A percentile compares a stretch with the other conserved stretches of the same genome.
Evolutionary conservation across 2,888 invertebrate genomes (phyloP).

Genomic region (Pharmacophagus antenor): DNA sequence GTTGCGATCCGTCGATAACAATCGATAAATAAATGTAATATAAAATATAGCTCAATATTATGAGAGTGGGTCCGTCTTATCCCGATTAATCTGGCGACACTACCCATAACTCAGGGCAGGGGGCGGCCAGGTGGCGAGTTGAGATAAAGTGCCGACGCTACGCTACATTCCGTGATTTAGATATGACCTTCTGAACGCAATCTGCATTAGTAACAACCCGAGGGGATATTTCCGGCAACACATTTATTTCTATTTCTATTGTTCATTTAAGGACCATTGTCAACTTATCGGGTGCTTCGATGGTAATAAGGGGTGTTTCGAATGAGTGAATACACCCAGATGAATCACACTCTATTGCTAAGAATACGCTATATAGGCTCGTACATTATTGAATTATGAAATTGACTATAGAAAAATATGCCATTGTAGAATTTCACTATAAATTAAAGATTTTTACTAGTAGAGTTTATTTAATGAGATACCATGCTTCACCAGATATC

Average conservation of each 20-base stretch:
- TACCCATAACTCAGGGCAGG: slow-evolving; percentile 36
- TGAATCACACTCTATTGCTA: not conserved
- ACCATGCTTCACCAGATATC: no score
- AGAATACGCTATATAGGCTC: not conserved
- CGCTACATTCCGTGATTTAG: slow-evolving; percentile 70
- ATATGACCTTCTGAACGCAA: slow-evolving; percentile 73
- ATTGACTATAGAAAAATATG: not conserved
- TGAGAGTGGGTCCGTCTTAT: slow-evolving; percentile 9
- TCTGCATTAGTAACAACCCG: slow-evolving; percentile 66
- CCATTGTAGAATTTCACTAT: not conserved
- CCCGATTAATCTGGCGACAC: slow-evolving; percentile 39
- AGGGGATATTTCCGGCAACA: slow-evolving; percentile 37
- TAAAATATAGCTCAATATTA: slow-evolving; percentile 1
- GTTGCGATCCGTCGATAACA: no score
- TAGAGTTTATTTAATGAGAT: no score
- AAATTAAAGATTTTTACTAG: no score
- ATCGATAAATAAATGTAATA: not conserved
- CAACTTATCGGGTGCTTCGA: slow-evolving; percentile 35
- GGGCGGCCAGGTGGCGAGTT: slow-evolving; percentile 67
- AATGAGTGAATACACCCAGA: not conserved
- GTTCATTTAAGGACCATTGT: slow-evolving; percentile 55
- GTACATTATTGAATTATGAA: not conserved
- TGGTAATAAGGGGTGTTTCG: not conserved
- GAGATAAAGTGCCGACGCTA: slow-evolving; percentile 73
- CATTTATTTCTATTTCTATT: slow-evolving; percentile 35